Percentiles rank a stretch among this genome's conserved stretches.
phyloP scores from a whole-genome alignment of 2,797 vertebrate species.

The Halcyon smyrnensis region DNA sequence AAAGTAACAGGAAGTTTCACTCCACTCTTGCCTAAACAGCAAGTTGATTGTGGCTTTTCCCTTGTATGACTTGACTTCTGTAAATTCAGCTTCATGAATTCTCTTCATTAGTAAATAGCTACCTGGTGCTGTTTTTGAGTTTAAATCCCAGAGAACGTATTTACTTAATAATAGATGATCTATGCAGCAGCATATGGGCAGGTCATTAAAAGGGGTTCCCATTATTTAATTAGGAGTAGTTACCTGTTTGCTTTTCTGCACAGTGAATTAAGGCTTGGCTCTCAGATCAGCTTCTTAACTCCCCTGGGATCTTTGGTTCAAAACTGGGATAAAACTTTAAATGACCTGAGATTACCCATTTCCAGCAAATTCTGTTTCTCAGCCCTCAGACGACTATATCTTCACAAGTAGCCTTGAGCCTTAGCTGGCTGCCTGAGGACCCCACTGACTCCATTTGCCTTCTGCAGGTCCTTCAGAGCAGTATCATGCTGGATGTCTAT shows the following conservation, averaged over 20 bases:
- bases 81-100: not conserved
- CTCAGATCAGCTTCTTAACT: not conserved
- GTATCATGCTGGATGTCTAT: not conserved
- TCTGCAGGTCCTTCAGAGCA: not conserved
- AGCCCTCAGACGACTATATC: not conserved
- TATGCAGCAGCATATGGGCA: not conserved
- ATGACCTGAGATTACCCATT: not conserved
- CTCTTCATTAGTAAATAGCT: not conserved
- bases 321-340: not conserved
- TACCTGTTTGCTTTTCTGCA: not conserved
- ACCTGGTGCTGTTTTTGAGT: not conserved
- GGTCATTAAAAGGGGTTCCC: conserved; percentile 1
- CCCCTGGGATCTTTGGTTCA: not conserved
- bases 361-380: not conserved
- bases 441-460: accelerated
- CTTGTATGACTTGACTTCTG: not conserved
- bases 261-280: not conserved
- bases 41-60: not conserved
- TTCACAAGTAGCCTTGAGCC: not conserved
- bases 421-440: accelerated
- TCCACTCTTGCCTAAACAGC: not conserved
- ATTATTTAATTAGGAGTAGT: not conserved
- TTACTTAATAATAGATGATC: not conserved
- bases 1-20: not conserved
- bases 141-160: conserved; percentile 1